phyloP scores from a whole-genome alignment of 2,888 invertebrate species.

The Hofmannophila pseudospretella region DNA sequence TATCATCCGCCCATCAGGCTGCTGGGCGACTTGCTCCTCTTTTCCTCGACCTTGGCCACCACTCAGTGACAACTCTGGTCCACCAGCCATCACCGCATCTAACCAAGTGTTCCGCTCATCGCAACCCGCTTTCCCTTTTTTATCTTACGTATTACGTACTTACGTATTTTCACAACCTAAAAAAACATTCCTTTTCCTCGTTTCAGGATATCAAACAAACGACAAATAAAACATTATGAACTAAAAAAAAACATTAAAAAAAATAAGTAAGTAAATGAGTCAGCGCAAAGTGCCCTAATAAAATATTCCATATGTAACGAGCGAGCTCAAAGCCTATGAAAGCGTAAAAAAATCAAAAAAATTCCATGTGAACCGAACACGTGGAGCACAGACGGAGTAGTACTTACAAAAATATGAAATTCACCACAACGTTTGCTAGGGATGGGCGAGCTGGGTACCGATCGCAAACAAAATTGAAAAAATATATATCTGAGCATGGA shows the following conservation, averaged over 20 bases:
- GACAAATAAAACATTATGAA: not conserved
- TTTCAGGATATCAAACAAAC: not conserved
- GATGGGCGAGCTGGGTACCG: slow-evolving; percentile 53
- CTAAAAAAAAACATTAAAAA: slow-evolving; percentile 6
- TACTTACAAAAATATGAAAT: slow-evolving; percentile 79
- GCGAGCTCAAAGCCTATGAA: slow-evolving; percentile 70
- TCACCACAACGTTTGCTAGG: slow-evolving; percentile 77
- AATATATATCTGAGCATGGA: too few species aligned
- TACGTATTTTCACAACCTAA: too few species aligned
- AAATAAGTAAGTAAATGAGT: slow-evolving; percentile 49
- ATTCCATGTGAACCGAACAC: slow-evolving; percentile 76
- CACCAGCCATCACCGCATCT: too few species aligned
- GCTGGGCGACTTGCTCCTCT: too few species aligned
- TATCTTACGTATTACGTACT: too few species aligned
- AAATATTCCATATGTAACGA: slow-evolving; percentile 60
- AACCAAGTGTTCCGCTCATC: too few species aligned
- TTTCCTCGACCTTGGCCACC: too few species aligned
- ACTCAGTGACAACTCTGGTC: too few species aligned
- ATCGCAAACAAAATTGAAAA: slow-evolving; percentile 31
- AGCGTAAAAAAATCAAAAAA: slow-evolving; percentile 75
- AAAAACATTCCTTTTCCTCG: too few species aligned
- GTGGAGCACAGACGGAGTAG: slow-evolving; percentile 75
- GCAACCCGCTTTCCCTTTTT: too few species aligned
- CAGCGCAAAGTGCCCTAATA: slow-evolving; percentile 57
- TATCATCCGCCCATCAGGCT: too few species aligned